Conservation (phyloP, 2,888 invertebrate genomes). For the Dryobotodes eremita region DNA sequence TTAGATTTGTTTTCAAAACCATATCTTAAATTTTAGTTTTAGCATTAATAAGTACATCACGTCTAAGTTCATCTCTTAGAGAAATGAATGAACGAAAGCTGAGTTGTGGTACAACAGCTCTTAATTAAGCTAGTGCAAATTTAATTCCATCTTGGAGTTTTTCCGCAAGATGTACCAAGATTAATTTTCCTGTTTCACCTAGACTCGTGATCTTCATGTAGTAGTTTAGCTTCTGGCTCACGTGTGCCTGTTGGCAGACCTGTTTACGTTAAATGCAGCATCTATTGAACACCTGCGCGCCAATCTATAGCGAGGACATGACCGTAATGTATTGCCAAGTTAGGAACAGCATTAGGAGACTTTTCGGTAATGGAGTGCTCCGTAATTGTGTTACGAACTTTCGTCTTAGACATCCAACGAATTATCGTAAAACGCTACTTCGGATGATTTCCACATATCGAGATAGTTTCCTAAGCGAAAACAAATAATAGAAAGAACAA, state of each 20-base stretch:
- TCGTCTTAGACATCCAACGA: constrained; percentile 63
- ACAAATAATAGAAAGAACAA: constrained; percentile 11
- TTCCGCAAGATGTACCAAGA: constrained; percentile 52
- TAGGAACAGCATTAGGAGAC: constrained; percentile 64
- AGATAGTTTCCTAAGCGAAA: constrained; percentile 25
- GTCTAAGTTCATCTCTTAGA: constrained; percentile 33
- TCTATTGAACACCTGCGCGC: constrained; percentile 80
- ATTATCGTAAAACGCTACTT: constrained; percentile 66
- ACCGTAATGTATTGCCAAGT: constrained; percentile 78
- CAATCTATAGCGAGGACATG: constrained; percentile 83
- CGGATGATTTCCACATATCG: constrained; percentile 44
- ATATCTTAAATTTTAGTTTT: constrained; percentile 30
- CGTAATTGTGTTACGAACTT: constrained; percentile 70
- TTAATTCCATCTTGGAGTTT: constrained; percentile 48
- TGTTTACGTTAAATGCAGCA: constrained; percentile 75
- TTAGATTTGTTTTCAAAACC: constrained; percentile 24
- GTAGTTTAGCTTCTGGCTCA: constrained; percentile 77
- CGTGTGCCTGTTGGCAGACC: constrained; percentile 73
- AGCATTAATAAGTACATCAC: constrained; percentile 17
- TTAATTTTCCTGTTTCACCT: constrained; percentile 47
- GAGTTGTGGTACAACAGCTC: constrained; percentile 43
- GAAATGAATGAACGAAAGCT: constrained; percentile 37
- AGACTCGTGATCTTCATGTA: constrained; percentile 60
- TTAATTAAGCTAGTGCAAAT: constrained; percentile 59
- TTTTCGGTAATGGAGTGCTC: constrained; percentile 67